Evolutionary conservation across 92 coral and sea anemone genomes (phyloP).

Genomic region (Pocillopora meandrina): DNA sequence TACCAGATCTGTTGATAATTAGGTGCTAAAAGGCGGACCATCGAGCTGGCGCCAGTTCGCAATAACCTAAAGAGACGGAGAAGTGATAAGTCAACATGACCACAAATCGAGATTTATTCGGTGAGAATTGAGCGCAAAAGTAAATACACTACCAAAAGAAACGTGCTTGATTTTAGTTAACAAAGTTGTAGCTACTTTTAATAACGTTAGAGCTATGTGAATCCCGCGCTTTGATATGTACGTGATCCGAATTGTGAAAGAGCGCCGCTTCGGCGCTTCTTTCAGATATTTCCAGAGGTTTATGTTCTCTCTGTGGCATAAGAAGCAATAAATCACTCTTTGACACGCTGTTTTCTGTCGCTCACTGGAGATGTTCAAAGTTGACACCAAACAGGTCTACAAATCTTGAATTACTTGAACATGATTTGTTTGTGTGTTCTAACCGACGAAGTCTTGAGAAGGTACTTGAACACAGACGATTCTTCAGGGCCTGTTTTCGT

Average conservation of each 20-base stretch:
- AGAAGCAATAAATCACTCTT: background rate
- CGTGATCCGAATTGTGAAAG: background rate
- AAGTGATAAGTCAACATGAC: background rate
- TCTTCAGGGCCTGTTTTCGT: background rate
- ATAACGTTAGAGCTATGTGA: background rate
- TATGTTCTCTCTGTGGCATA: background rate
- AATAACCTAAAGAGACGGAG: background rate
- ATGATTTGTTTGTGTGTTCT: background rate
- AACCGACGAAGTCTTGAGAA: background rate
- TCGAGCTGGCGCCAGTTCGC: constrained; percentile 11
- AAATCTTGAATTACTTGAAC: background rate
- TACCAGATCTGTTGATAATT: background rate
- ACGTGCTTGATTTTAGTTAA: background rate
- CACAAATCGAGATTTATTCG: background rate
- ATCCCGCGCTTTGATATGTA: background rate
- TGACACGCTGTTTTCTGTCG: background rate
- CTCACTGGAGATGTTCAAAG: background rate
- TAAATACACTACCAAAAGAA: background rate
- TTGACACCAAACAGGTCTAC: constrained; percentile 1
- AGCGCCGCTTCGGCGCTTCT: background rate
- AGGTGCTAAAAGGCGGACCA: constrained; percentile 16
- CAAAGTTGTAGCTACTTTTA: too few relatives aligned
- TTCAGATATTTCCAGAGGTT: background rate
- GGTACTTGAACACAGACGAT: background rate
- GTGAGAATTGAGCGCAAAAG: background rate